Conservation (phyloP, 2,113 vertebrate species). For the Phyllostomus hastatus region DNA sequence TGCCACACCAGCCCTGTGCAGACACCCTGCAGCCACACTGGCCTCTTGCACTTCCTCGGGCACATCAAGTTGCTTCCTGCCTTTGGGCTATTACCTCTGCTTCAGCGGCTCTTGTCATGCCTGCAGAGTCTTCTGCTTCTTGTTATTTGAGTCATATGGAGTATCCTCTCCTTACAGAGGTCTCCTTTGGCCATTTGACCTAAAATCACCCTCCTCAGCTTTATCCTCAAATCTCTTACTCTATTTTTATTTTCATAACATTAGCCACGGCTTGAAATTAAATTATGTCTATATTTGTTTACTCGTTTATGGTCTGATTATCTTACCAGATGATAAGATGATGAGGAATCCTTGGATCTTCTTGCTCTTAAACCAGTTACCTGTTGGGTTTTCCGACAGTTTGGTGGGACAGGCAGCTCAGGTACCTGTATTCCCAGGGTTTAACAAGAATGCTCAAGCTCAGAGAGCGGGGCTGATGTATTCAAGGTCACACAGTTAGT, state of each 20-base stretch:
- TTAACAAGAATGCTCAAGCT: background rate
- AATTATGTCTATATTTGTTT: background rate
- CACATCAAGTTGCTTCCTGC: background rate
- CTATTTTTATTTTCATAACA: background rate
- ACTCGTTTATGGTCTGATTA: background rate
- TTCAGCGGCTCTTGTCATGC: background rate
- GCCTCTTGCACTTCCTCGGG: background rate
- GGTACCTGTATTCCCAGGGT: background rate
- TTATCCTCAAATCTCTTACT: background rate
- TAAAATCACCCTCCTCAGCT: background rate
- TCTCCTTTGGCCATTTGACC: background rate
- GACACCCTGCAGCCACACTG: rapidly evolving
- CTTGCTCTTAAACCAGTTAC: background rate
- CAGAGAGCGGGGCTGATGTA: background rate
- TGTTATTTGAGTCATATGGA: background rate
- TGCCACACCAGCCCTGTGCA: no score
- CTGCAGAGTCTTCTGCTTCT: background rate
- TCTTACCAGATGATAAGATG: background rate
- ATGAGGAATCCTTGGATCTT: background rate
- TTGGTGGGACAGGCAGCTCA: background rate
- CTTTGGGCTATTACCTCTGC: background rate
- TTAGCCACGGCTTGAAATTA: background rate
- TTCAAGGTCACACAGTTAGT: background rate
- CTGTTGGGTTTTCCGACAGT: background rate
- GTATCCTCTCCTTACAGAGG: background rate